Evolutionary conservation across 2,797 vertebrate species (phyloP).

Genomic region (Peromyscus attwateri): DNA sequence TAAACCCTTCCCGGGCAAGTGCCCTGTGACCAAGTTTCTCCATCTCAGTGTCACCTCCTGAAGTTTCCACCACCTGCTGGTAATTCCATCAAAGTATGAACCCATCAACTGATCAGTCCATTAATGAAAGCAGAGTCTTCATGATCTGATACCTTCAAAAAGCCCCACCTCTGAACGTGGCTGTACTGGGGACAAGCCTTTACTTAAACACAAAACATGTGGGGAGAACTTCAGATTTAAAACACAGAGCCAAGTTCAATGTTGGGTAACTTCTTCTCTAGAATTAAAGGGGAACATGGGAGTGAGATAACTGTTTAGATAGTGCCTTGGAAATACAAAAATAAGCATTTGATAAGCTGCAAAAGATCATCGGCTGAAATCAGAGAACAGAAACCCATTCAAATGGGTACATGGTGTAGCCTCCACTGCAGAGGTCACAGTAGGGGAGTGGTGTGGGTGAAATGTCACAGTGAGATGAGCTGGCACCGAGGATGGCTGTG

Average conservation of each 20-base stretch:
- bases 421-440: neutral
- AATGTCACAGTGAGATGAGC: neutral
- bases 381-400: neutral
- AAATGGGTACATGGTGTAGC: neutral
- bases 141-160: neutral
- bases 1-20: neutral
- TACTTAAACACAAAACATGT: neutral
- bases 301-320: neutral
- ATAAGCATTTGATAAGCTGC: neutral
- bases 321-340: neutral
- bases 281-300: slow-evolving; percentile 36
- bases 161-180: neutral
- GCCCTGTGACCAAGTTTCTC: neutral
- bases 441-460: neutral
- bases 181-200: neutral
- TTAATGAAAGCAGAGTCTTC: neutral
- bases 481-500: neutral
- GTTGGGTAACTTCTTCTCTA: slow-evolving; percentile 24
- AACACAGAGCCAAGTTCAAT: neutral
- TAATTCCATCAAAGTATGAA: neutral
- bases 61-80: neutral
- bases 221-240: neutral
- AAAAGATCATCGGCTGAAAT: neutral
- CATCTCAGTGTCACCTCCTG: neutral
- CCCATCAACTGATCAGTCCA: neutral